Conservation (phyloP, 2,797 vertebrate species). For the Sebastes hubbsi region DNA sequence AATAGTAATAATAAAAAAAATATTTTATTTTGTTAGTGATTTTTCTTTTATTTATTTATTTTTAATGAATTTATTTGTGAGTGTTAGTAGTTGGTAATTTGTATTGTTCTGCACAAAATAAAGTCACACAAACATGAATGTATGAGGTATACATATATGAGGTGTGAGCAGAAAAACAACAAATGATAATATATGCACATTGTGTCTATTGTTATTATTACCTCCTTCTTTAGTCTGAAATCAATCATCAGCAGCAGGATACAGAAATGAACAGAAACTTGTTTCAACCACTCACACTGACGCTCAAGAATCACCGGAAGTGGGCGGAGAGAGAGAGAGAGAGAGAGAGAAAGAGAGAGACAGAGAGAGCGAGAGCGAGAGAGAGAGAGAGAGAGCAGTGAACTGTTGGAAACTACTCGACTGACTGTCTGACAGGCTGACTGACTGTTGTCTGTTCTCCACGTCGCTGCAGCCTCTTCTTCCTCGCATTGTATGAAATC, state of each 20-base stretch:
- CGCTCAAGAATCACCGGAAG: conserved; percentile 73
- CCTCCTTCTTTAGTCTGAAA: neutral
- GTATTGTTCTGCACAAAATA: too few relatives aligned
- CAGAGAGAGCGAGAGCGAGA: neutral
- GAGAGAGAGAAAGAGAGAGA: neutral
- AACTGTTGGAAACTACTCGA: conserved; percentile 61
- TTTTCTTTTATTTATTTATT: too few relatives aligned
- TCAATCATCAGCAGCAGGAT: neutral
- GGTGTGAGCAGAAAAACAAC: neutral
- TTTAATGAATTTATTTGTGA: too few relatives aligned
- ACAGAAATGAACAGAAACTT: conserved; percentile 15
- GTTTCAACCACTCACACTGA: conserved; percentile 10
- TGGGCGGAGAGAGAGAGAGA: conserved; percentile 66
- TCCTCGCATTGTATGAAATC: conserved; percentile 66
- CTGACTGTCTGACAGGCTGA: conserved; percentile 40
- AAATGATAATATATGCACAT: neutral
- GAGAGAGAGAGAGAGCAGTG: conserved; percentile 19
- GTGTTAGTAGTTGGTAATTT: too few relatives aligned
- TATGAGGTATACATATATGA: neutral
- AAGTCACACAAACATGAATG: too few relatives aligned
- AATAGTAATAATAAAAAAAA: too few relatives aligned
- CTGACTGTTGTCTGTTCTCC: conserved; percentile 36
- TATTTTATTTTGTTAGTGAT: too few relatives aligned
- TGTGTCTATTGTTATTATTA: neutral
- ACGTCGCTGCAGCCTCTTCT: conserved; percentile 60